Percentiles rank a stretch among this genome's conserved stretches.
Conservation (phyloP, 2,888 invertebrate genomes). For the Brachynemurus nebulosus region DNA sequence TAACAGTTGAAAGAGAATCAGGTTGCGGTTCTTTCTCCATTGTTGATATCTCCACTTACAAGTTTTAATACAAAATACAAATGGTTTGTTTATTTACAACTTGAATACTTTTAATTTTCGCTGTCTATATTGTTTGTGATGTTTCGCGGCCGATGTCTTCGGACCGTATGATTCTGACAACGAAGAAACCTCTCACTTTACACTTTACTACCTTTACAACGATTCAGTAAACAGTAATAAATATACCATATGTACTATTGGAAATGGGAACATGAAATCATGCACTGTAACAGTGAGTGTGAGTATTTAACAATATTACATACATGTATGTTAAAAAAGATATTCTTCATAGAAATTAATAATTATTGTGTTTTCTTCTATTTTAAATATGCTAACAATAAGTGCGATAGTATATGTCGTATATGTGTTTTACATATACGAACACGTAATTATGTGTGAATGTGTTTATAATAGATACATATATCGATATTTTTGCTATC, state of each 20-base stretch:
- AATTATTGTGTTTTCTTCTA: too few species aligned
- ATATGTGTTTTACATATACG: too few species aligned
- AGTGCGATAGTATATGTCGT: too few species aligned
- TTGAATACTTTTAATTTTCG: not conserved
- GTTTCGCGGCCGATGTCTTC: conserved; percentile 5
- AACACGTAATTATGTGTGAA: too few species aligned
- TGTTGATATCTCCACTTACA: conserved; percentile 1
- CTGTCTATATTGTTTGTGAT: not conserved
- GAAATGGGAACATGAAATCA: conserved; percentile 3
- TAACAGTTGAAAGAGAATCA: conserved; percentile 8
- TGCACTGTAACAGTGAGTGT: not conserved
- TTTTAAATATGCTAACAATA: too few species aligned
- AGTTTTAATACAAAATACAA: not conserved
- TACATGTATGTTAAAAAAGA: too few species aligned
- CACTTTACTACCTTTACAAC: too few species aligned
- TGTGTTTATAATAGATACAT: too few species aligned
- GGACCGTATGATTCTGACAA: conserved; percentile 6
- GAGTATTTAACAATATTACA: too few species aligned
- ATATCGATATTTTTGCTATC: too few species aligned
- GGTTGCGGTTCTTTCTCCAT: conserved; percentile 11
- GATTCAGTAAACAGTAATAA: not conserved
- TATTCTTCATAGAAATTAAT: too few species aligned
- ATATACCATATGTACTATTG: not conserved
- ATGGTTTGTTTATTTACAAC: not conserved
- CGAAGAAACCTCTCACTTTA: too few species aligned